Conservation (phyloP, 2,888 invertebrate species). For the Notodonta ziczac region DNA sequence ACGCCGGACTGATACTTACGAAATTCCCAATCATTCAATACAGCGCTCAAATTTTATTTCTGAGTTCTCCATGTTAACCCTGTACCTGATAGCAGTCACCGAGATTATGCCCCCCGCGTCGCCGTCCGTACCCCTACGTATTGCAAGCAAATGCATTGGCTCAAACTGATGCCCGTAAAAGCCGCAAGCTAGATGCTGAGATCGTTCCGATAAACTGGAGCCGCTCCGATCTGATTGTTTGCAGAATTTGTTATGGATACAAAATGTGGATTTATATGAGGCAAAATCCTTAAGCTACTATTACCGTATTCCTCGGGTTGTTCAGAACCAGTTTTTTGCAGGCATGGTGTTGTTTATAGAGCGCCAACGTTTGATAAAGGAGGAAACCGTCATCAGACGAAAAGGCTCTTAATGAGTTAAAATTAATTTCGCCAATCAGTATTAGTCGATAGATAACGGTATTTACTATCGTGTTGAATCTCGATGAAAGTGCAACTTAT, state of each 20-base stretch:
- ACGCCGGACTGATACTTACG: neutral
- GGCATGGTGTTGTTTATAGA: too few relatives aligned
- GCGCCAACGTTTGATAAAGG: too few relatives aligned
- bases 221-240: neutral
- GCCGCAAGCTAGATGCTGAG: slow-evolving; percentile 28
- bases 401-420: too few relatives aligned
- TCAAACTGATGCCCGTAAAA: slow-evolving; percentile 35
- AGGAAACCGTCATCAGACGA: too few relatives aligned
- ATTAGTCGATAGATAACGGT: too few relatives aligned
- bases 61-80: neutral
- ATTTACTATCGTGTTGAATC: neutral
- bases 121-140: slow-evolving; percentile 33
- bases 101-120: slow-evolving; percentile 54
- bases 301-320: too few relatives aligned
- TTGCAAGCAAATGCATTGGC: slow-evolving; percentile 23
- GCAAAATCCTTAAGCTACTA: too few relatives aligned
- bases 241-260: neutral
- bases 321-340: too few relatives aligned
- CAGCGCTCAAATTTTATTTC: neutral
- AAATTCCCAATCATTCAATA: too few relatives aligned
- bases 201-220: slow-evolving; percentile 19
- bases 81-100: slow-evolving; percentile 58
- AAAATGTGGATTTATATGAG: neutral
- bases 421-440: too few relatives aligned
- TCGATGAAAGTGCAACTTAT: slow-evolving; percentile 2